phyloP scores from a whole-genome alignment of 2,113 vertebrate species.

The Scomber scombrus region DNA sequence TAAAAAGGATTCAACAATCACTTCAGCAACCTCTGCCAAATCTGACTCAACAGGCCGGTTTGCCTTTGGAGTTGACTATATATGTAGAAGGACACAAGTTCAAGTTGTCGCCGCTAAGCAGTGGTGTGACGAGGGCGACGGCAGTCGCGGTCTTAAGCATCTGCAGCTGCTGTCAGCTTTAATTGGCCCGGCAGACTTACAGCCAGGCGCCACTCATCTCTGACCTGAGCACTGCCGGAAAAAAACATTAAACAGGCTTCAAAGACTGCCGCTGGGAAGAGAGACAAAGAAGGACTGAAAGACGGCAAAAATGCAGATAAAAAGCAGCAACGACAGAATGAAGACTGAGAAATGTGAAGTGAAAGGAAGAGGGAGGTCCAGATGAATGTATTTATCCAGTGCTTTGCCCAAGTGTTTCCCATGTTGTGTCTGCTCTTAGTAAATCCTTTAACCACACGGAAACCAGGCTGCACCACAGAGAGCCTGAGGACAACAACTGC shows the following conservation, averaged over 20 bases:
- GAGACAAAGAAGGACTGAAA: slow-evolving; percentile 43
- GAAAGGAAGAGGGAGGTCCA: slow-evolving; percentile 41
- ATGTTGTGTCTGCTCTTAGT: slow-evolving; percentile 63
- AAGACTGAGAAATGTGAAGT: slow-evolving; percentile 6
- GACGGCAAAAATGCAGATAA: slow-evolving; percentile 27
- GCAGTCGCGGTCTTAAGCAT: slow-evolving; percentile 23
- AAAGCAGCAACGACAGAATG: slow-evolving; percentile 15
- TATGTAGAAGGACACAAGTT: slow-evolving; percentile 38
- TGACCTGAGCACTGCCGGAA: slow-evolving; percentile 42
- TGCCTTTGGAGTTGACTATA: slow-evolving; percentile 53
- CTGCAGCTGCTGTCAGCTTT: slow-evolving; percentile 66
- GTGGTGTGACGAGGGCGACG: slow-evolving; percentile 20
- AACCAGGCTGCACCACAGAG: slow-evolving; percentile 46
- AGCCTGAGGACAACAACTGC: slow-evolving; percentile 49
- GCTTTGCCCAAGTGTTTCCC: slow-evolving; percentile 47
- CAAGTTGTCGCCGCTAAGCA: slow-evolving; percentile 33
- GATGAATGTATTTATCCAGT: slow-evolving; percentile 61
- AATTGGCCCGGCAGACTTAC: slow-evolving; percentile 50
- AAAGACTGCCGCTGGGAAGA: slow-evolving; percentile 51
- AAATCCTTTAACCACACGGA: slow-evolving; percentile 65
- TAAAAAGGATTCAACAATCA: slow-evolving; percentile 45
- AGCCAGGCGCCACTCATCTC: slow-evolving; percentile 58
- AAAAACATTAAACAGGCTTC: slow-evolving; percentile 63
- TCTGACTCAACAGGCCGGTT: slow-evolving; percentile 44
- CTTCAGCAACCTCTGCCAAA: slow-evolving; percentile 27